phyloP scores from a whole-genome alignment of 2,888 invertebrate species.

The Cremastinae sp. region DNA sequence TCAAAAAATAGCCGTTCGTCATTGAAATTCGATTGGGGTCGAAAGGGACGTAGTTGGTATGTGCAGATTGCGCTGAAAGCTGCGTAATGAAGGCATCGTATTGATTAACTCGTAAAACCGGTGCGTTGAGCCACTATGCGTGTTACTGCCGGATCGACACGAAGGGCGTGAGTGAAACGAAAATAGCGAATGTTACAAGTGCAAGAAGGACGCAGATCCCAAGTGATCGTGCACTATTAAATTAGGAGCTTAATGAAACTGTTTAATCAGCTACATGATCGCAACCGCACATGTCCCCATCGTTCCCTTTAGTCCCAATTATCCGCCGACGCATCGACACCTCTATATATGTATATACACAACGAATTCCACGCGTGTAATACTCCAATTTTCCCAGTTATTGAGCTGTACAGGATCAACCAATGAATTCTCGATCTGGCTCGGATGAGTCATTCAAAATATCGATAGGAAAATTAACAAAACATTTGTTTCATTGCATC shows the following conservation, averaged over 20 bases:
- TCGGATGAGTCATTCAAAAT: too few species aligned
- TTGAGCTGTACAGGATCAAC: too few species aligned
- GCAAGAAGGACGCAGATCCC: background rate
- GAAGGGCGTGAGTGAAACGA: slow-evolving; percentile 1
- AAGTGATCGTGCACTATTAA: slow-evolving; percentile 63
- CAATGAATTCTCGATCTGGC: too few species aligned
- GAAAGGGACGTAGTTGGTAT: too few species aligned
- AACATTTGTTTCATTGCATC: too few species aligned
- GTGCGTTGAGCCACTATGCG: slow-evolving; percentile 45
- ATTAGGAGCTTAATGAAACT: slow-evolving; percentile 78
- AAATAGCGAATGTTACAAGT: background rate
- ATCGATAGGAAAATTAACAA: too few species aligned
- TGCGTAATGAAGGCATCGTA: slow-evolving; percentile 34
- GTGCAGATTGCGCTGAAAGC: too few species aligned
- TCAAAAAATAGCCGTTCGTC: too few species aligned
- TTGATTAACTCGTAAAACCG: slow-evolving; percentile 61
- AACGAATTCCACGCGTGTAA: background rate
- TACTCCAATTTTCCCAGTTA: too few species aligned
- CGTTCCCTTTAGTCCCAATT: slow-evolving; percentile 67
- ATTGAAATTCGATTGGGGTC: too few species aligned
- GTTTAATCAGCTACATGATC: slow-evolving; percentile 79
- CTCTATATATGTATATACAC: background rate
- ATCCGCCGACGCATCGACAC: slow-evolving; percentile 59
- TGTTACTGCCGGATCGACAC: slow-evolving; percentile 10
- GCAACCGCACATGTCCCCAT: slow-evolving; percentile 76